These are phyloP conservation scores for Galemys pyrenaicus DNA, from an alignment of 2,113 vertebrate species.

Conservation along the genomic window DNA sequence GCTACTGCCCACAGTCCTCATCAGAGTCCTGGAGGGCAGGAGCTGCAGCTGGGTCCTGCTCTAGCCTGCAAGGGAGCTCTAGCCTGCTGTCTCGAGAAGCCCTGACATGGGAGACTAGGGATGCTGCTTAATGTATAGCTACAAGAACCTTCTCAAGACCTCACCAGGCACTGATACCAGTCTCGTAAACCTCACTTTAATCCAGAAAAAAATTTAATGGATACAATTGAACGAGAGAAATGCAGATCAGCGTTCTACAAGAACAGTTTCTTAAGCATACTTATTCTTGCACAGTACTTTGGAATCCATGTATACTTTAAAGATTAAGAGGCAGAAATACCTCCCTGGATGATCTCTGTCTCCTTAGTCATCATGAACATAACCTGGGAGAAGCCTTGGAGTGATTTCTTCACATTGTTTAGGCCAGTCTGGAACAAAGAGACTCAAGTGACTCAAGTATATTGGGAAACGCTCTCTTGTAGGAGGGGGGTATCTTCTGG, in stretches of 20 bases:
- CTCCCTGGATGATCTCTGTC: not conserved
- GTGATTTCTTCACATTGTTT: too few species aligned
- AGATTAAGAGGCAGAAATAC: conserved; percentile 13
- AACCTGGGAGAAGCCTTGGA: not conserved
- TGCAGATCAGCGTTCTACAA: not conserved
- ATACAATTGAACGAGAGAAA: not conserved
- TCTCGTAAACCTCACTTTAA: not conserved
- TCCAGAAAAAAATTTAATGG: not conserved
- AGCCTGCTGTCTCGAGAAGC: not conserved
- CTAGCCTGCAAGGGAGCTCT: not conserved
- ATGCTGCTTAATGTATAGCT: not conserved
- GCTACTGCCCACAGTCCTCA: not conserved
- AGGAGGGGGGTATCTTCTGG: not conserved
- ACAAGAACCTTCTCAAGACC: not conserved
- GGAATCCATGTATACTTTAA: not conserved
- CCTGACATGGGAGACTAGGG: not conserved
- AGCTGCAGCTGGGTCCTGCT: not conserved
- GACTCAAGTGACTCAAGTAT: not conserved
- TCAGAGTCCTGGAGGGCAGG: not conserved
- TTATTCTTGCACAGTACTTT: not conserved
- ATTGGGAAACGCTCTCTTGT: not conserved
- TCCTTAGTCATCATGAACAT: not conserved
- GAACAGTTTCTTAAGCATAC: not conserved
- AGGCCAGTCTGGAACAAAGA: too few species aligned
- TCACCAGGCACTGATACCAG: not conserved